phyloP scores from a whole-genome alignment of 1,140 invertebrate species.

The Pachypeltis micranthus region DNA sequence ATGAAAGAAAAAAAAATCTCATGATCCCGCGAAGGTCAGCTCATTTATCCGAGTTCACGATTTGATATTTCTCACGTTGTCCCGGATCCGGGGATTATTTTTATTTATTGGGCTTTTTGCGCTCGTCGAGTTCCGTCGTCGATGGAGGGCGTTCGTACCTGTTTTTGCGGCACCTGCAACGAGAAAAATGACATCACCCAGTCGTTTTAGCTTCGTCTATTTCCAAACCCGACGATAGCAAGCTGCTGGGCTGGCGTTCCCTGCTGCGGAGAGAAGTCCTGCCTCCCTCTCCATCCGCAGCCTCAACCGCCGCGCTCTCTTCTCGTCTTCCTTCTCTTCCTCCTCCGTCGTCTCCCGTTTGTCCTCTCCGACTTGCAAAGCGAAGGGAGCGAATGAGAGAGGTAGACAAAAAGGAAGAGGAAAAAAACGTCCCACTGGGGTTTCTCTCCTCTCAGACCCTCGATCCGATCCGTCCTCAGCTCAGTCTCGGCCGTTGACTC shows the following conservation, averaged over 20 bases:
- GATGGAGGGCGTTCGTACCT: background rate
- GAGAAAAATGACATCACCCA: background rate
- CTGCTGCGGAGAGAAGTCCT: too few species aligned
- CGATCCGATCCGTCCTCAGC: background rate
- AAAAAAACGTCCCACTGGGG: too few species aligned
- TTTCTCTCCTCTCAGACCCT: too few species aligned
- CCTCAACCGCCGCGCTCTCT: too few species aligned
- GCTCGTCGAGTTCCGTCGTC: background rate
- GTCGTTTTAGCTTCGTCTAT: background rate
- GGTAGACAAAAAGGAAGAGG: too few species aligned
- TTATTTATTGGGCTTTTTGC: too few species aligned
- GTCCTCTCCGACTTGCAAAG: background rate
- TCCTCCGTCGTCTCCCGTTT: too few species aligned
- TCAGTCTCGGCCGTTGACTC: slow-evolving; percentile 5
- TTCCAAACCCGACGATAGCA: background rate
- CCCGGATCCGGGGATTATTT: slow-evolving; percentile 1
- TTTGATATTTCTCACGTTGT: background rate
- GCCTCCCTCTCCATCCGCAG: too few species aligned
- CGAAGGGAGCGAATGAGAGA: too few species aligned
- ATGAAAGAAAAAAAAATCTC: too few species aligned
- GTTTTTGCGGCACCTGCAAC: background rate
- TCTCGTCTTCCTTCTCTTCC: too few species aligned
- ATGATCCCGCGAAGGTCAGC: too few species aligned
- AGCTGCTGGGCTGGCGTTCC: background rate
- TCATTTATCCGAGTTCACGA: slow-evolving; percentile 1